phyloP scores from a whole-genome alignment of 1,140 invertebrate genomes.

The Panulirus ornatus region DNA sequence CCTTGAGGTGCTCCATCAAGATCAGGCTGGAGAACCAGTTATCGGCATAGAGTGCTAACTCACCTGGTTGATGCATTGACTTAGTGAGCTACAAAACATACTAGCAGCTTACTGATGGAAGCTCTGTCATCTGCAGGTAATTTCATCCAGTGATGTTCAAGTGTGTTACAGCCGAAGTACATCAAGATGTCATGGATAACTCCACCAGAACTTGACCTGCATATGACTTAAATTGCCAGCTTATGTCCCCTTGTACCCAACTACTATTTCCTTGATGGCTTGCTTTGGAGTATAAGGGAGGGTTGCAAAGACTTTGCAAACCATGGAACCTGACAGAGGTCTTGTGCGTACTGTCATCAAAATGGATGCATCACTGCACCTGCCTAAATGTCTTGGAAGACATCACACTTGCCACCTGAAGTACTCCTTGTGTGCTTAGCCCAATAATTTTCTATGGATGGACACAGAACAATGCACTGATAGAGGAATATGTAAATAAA shows the following conservation, averaged over 20 bases:
- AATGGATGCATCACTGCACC: background rate
- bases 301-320: background rate
- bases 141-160: background rate
- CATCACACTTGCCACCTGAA: slow-evolving; percentile 21
- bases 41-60: background rate
- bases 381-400: background rate
- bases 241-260: slow-evolving; percentile 19
- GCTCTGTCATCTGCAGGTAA: no score
- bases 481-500: background rate
- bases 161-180: background rate
- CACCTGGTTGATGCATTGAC: background rate
- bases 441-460: slow-evolving; percentile 26
- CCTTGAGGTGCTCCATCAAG: slow-evolving; percentile 4
- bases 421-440: background rate
- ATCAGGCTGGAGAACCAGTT: background rate
- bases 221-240: slow-evolving; percentile 25
- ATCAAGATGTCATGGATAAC: slow-evolving; percentile 27
- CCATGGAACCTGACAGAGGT: background rate
- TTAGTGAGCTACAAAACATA: background rate
- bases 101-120: background rate
- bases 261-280: slow-evolving; percentile 17
- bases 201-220: background rate
- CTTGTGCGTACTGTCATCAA: background rate
- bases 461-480: background rate
- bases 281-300: background rate